phyloP scores from a whole-genome alignment of 2,113 vertebrate genomes.

The Ranitomeya variabilis region DNA sequence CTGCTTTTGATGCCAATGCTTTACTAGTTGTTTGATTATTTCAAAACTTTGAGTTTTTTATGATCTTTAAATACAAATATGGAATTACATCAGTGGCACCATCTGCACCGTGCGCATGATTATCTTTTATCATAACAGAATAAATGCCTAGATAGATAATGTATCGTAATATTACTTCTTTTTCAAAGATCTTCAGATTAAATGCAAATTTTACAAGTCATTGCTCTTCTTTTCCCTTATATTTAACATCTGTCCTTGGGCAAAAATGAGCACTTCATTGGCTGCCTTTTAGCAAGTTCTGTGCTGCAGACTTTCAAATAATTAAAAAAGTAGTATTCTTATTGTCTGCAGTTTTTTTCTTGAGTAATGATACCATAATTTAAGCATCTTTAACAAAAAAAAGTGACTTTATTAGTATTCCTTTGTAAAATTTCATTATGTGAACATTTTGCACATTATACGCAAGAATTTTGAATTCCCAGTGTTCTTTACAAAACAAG shows the following conservation, averaged over 20 bases:
- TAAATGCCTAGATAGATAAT: background rate
- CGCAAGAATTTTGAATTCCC: background rate
- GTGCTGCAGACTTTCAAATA: background rate
- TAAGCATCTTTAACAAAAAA: background rate
- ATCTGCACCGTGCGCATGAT: background rate
- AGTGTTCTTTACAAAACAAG: background rate
- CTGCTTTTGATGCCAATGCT: background rate
- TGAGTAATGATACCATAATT: background rate
- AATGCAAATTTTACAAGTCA: conserved; percentile 12
- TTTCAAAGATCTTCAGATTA: conserved; percentile 6
- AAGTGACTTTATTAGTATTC: background rate
- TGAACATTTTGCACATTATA: background rate
- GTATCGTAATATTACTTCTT: background rate
- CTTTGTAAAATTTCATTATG: background rate
- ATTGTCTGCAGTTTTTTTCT: background rate
- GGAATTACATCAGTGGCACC: background rate
- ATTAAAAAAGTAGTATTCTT: conserved; percentile 4
- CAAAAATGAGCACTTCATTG: conserved; percentile 15
- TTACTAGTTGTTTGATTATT: background rate
- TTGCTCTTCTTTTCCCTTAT: background rate
- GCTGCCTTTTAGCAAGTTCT: background rate
- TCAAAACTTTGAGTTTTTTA: background rate
- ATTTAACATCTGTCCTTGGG: background rate
- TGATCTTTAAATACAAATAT: background rate
- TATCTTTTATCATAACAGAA: background rate